These are phyloP conservation scores for Cheracebus regulus DNA, from an alignment of 2,797 vertebrate species.

Conservation along the genomic window DNA sequence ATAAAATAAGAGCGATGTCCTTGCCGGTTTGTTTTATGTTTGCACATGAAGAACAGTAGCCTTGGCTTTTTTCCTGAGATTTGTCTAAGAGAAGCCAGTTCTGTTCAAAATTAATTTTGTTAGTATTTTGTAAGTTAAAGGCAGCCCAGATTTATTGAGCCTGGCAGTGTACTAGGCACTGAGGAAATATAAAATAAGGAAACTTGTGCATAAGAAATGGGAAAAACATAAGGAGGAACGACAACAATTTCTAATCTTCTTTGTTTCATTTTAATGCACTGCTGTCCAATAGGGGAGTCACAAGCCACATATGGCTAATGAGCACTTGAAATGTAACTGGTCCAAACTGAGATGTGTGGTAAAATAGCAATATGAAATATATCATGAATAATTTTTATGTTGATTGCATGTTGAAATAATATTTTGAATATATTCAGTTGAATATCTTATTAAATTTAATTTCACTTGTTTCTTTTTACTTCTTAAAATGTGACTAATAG, in stretches of 20 bases:
- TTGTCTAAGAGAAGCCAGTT: background rate
- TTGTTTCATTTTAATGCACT: accelerated
- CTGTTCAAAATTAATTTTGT: background rate
- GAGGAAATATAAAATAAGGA: background rate
- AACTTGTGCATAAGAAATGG: background rate
- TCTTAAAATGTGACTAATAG: background rate
- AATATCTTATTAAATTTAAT: background rate
- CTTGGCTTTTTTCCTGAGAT: background rate
- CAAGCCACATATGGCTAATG: background rate
- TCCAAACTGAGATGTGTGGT: background rate
- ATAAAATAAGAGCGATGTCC: background rate
- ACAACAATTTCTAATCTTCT: background rate
- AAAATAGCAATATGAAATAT: background rate
- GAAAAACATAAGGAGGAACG: background rate
- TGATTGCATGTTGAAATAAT: background rate
- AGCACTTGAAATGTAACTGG: background rate
- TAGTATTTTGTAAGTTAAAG: background rate
- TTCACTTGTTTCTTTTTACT: background rate
- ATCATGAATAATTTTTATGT: background rate
- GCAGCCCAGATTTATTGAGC: background rate
- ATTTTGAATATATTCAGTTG: background rate
- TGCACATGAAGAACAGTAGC: background rate
- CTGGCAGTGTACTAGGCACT: background rate
- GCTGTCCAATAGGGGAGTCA: background rate
- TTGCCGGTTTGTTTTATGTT: background rate